Evolutionary conservation across 2,113 vertebrate genomes (phyloP), one percentile per base, ranked within the genome.

Genomic region (Gadus macrocephalus): DNA sequence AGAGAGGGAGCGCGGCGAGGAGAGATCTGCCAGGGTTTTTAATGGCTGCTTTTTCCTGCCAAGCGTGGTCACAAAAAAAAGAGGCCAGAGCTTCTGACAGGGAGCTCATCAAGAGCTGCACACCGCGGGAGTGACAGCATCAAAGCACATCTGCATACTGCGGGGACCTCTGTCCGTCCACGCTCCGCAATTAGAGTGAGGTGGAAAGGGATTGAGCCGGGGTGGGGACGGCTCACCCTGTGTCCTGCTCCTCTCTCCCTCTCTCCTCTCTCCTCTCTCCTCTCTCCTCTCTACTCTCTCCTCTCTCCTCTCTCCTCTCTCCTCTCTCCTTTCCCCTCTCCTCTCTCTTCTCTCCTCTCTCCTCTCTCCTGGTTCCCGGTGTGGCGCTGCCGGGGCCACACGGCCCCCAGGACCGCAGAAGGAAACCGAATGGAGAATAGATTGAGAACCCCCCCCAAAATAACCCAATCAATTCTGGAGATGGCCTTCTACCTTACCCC

Each of bases 71-170:
- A 80, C 28, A 71, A 81, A 35, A 35, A 55, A 72, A 79, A 77
- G 77, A 73, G 64, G 62, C 58, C 70, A 83, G 31, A 5, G 31
- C 31, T 76, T 28, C 69, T 79, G 76, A 81, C 76, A 55, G 74
- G 77, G 69, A 12, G 63, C 81, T 81, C 84, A 87, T 85, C 87
- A 89, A 87, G 88, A 82, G 76, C 78, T 69, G 69, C 82, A 71
- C 75, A 70, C 75, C 3, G 71, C 53, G 80, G 84, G 86, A 89
- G 81, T 85, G 87, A 85, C 84, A 79, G 87, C 83, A 84, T 87
- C 84, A 89, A 87, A 89, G 87, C 73, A 55, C 69, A 73, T 76
- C 63, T 76, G 75, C 74, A 74, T 80, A 69, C 79, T 79, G 25
- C 25, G 25, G 25, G 25, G 25, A 25, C 38, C 38, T 19, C 58